Percentiles rank a stretch among this genome's conserved stretches.
These are phyloP conservation scores for Azorinus chamasolen DNA, from an alignment of 2,888 invertebrate genomes.

Conservation along the genomic window DNA sequence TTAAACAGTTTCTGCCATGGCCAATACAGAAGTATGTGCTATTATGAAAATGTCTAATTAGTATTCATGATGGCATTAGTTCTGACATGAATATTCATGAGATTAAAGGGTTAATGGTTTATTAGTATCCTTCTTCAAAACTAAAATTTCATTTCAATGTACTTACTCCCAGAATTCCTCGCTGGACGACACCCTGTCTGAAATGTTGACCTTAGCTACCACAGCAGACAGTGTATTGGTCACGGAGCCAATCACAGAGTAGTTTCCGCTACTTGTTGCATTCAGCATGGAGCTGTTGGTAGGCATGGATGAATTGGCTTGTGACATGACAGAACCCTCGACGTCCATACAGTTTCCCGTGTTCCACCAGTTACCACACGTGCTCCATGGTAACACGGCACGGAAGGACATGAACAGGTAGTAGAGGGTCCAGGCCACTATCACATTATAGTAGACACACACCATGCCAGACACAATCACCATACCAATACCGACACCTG, in stretches of 20 bases:
- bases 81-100: too few species aligned
- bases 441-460: conserved; percentile 87
- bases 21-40: too few species aligned
- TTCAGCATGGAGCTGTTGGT: conserved; percentile 15
- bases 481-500: conserved; percentile 86
- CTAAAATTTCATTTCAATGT: too few species aligned
- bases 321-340: conserved; percentile 18
- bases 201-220: not conserved
- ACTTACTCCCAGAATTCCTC: conserved; percentile 83
- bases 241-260: conserved; percentile 3
- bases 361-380: conserved; percentile 86
- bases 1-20: too few species aligned
- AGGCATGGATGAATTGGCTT: not conserved
- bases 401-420: conserved; percentile 86
- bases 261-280: conserved; percentile 18
- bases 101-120: too few species aligned
- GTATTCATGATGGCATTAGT: too few species aligned
- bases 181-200: conserved; percentile 52
- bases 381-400: conserved; percentile 85
- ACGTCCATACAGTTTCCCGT: conserved; percentile 71
- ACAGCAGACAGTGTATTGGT: conserved; percentile 6
- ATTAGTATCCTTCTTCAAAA: too few species aligned
- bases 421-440: conserved; percentile 86
- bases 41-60: too few species aligned
- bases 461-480: conserved; percentile 85